phyloP scores from a whole-genome alignment of 2,888 invertebrate genomes.

The Orthosia gothica region DNA sequence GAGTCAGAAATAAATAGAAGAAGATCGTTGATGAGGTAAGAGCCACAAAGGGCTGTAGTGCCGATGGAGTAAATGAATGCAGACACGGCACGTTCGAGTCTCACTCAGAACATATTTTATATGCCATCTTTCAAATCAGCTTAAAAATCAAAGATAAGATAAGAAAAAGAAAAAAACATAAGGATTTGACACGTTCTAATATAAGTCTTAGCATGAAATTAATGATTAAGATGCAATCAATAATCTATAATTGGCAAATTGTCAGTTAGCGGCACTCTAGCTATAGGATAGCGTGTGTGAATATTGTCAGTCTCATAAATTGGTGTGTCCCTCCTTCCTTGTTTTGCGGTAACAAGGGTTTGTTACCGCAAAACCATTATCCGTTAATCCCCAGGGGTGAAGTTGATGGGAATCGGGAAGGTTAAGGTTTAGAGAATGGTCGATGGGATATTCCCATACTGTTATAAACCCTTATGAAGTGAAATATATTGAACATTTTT shows the following conservation, averaged over 20 bases:
- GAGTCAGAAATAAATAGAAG: too few relatives aligned
- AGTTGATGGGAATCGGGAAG: constrained; percentile 10
- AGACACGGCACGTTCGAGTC: too few relatives aligned
- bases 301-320: constrained; percentile 49
- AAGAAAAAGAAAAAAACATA: too few relatives aligned
- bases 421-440: constrained; percentile 35
- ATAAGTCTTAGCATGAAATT: constrained; percentile 31
- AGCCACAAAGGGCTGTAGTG: too few relatives aligned
- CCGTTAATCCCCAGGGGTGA: constrained; percentile 48
- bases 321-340: constrained; percentile 17
- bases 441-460: constrained; percentile 5
- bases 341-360: too few relatives aligned
- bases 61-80: too few relatives aligned
- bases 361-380: constrained; percentile 53
- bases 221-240: not conserved
- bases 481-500: not conserved
- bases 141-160: constrained; percentile 17
- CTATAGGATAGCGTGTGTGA: not conserved
- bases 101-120: too few relatives aligned
- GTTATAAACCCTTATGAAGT: constrained; percentile 32
- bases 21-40: too few relatives aligned
- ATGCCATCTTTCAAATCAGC: constrained; percentile 13
- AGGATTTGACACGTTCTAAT: constrained; percentile 45
- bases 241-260: too few relatives aligned
- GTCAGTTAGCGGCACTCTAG: too few relatives aligned